phyloP scores from a whole-genome alignment of 2,888 invertebrate genomes.

The Druceiella hillmani region DNA sequence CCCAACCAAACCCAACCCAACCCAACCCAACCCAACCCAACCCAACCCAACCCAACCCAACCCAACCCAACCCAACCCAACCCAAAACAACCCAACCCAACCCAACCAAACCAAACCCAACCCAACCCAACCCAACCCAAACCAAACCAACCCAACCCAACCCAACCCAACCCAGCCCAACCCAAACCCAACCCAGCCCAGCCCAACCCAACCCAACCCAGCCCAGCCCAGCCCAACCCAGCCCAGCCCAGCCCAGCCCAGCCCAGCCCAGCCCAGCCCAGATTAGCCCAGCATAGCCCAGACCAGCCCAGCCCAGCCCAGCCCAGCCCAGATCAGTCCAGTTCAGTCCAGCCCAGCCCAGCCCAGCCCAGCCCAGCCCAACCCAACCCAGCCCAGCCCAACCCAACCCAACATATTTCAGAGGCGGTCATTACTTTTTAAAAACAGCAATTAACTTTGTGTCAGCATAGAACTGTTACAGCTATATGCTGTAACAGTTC shows the following conservation, averaged over 20 bases:
- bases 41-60: too few relatives aligned
- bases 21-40: too few relatives aligned
- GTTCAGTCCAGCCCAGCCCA: not conserved
- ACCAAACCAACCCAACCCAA: not conserved
- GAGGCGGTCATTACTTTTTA: too few relatives aligned
- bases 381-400: not conserved
- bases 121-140: not conserved
- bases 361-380: not conserved
- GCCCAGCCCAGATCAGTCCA: too few relatives aligned
- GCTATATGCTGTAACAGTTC: too few relatives aligned
- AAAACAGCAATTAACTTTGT: too few relatives aligned
- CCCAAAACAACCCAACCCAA: not conserved
- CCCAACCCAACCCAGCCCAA: not conserved
- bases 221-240: not conserved
- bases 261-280: not conserved
- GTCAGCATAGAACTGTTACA: too few relatives aligned
- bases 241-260: not conserved
- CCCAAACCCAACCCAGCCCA: not conserved
- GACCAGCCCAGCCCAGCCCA: not conserved
- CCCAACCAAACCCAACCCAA: too few relatives aligned
- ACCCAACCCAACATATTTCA: constrained; percentile 1
- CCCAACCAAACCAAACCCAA: not conserved
- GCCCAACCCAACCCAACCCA: constrained; percentile 1
- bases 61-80: too few relatives aligned
- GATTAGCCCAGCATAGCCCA: not conserved